These are phyloP conservation scores for Eurystomus glaucurus DNA, from an alignment of 2,797 vertebrate species.

Conservation along the genomic window DNA sequence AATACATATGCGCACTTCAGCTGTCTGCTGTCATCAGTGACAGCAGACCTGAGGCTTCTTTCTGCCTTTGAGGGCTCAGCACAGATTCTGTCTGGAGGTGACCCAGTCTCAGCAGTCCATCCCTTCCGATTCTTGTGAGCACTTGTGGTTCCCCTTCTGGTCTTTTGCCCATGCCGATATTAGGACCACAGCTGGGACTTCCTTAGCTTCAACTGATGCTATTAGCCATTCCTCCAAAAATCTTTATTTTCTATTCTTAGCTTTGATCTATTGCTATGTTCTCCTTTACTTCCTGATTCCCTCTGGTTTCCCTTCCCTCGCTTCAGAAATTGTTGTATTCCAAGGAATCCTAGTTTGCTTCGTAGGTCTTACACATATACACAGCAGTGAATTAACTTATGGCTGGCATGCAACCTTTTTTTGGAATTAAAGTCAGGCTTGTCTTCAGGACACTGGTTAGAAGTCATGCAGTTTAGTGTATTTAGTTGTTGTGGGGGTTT, in stretches of 20 bases:
- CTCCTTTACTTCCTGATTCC: background rate
- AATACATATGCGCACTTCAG: background rate
- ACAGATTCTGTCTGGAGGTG: background rate
- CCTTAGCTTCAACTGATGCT: background rate
- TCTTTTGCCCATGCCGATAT: background rate
- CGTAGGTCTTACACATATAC: background rate
- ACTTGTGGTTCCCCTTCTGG: background rate
- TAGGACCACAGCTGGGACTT: background rate
- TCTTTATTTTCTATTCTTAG: background rate
- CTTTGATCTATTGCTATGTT: background rate
- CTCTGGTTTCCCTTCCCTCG: background rate
- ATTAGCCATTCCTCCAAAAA: background rate
- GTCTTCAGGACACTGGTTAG: background rate
- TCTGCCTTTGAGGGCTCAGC: background rate
- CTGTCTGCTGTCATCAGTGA: background rate
- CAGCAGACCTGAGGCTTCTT: background rate
- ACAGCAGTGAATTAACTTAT: background rate
- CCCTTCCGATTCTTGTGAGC: background rate
- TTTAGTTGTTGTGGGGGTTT: background rate
- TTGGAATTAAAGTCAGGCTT: background rate
- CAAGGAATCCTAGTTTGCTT: background rate
- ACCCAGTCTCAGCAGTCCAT: background rate
- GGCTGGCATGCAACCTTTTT: background rate
- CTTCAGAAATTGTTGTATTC: background rate
- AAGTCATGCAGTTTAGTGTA: background rate